Percentiles rank a stretch among this genome's conserved stretches.
phyloP scores from a whole-genome alignment of 1,140 invertebrate species.

The Doryteuthis pealeii region DNA sequence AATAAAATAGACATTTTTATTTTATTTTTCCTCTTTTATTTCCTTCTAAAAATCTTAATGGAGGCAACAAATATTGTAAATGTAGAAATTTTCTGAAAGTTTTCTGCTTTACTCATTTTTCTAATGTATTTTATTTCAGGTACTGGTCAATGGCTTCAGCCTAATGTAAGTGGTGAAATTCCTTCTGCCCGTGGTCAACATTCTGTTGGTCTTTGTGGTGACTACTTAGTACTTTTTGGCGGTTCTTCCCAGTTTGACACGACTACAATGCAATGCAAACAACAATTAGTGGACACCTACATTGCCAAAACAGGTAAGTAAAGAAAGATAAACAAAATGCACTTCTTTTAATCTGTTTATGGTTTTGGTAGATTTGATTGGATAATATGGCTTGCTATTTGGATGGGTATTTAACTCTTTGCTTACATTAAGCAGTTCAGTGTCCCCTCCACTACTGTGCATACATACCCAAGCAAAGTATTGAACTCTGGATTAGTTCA shows the following conservation, averaged over 20 bases:
- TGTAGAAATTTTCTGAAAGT: background rate
- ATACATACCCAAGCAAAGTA: too few relatives aligned
- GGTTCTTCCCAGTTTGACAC: slow-evolving; percentile 48
- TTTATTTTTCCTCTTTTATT: background rate
- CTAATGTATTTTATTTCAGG: slow-evolving; percentile 33
- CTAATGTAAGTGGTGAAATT: slow-evolving; percentile 36
- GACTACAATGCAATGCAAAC: slow-evolving; percentile 52
- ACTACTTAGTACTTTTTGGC: slow-evolving; percentile 51
- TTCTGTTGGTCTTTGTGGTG: slow-evolving; percentile 40
- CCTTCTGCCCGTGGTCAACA: slow-evolving; percentile 47
- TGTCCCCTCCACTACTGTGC: too few relatives aligned
- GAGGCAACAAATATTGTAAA: background rate
- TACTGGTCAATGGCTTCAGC: slow-evolving; percentile 48
- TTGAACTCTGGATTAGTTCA: too few relatives aligned
- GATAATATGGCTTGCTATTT: too few relatives aligned
- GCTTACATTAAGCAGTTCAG: too few relatives aligned
- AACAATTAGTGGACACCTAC: slow-evolving; percentile 42
- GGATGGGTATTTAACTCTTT: too few relatives aligned
- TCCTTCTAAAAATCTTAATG: background rate
- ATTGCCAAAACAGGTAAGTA: slow-evolving; percentile 37
- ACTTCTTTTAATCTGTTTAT: too few relatives aligned
- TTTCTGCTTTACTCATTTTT: too few relatives aligned
- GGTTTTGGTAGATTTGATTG: too few relatives aligned
- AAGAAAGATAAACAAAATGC: too few relatives aligned
- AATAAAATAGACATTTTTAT: background rate